Percentiles rank a stretch among this genome's conserved stretches.
phyloP scores from a whole-genome alignment of 2,113 vertebrate genomes.

The Puntigrus tetrazona region DNA sequence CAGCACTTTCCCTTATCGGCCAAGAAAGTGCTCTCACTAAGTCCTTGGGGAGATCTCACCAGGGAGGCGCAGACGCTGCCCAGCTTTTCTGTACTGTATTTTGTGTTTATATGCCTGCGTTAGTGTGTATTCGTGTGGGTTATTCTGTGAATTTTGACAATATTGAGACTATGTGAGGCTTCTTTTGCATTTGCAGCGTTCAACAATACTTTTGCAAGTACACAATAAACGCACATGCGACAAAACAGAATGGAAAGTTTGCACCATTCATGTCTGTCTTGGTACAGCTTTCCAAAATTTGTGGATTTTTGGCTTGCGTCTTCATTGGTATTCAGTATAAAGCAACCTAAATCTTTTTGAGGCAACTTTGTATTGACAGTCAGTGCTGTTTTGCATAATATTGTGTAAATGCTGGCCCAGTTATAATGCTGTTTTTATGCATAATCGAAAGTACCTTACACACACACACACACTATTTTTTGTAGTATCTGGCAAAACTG shows the following conservation, averaged over 20 bases:
- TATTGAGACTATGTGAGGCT: not conserved
- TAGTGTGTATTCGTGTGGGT: conserved; percentile 13
- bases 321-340: not conserved
- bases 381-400: not conserved
- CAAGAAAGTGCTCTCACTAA: conserved; percentile 53
- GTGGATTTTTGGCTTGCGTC: not conserved
- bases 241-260: not conserved
- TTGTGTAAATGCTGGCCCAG: not conserved
- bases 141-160: not conserved
- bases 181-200: not conserved
- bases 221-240: not conserved
- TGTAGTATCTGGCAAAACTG: not conserved
- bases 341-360: not conserved
- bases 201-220: conserved; percentile 4
- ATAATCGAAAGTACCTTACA: not conserved
- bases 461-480: not conserved
- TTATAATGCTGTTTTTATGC: not conserved
- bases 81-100: conserved; percentile 15
- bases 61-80: conserved; percentile 41
- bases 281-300: not conserved
- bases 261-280: not conserved
- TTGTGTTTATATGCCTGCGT: conserved; percentile 26
- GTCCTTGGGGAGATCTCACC: conserved; percentile 53
- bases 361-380: not conserved
- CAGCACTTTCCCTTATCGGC: conserved; percentile 55